Conservation (phyloP, 2,888 invertebrate species). For the Tiliacea citrago region DNA sequence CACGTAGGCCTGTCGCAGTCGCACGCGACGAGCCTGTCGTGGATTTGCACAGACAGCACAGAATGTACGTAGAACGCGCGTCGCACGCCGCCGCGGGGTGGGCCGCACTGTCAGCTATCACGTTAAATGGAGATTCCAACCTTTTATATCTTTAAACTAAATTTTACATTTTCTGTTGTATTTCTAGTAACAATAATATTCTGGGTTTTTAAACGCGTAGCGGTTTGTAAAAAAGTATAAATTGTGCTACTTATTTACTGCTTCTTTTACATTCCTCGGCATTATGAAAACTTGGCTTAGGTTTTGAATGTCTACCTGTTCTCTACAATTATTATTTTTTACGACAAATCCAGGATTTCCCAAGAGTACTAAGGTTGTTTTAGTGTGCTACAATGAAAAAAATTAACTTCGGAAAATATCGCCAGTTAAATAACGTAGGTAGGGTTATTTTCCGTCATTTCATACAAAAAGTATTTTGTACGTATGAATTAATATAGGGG, state of each 20-base stretch:
- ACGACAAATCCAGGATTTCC: slow-evolving; percentile 10
- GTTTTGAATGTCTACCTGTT: background rate
- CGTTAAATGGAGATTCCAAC: slow-evolving; percentile 52
- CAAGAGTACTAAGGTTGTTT: background rate
- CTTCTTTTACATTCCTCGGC: background rate
- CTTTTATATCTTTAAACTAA: slow-evolving; percentile 44
- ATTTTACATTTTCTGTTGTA: slow-evolving; percentile 30
- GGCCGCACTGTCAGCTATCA: slow-evolving; percentile 53
- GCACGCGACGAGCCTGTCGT: slow-evolving; percentile 58
- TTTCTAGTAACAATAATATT: slow-evolving; percentile 9
- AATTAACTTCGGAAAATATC: slow-evolving; percentile 6
- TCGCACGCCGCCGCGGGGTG: slow-evolving; percentile 32
- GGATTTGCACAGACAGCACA: slow-evolving; percentile 59
- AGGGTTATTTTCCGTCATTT: background rate
- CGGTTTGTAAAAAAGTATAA: slow-evolving; percentile 1
- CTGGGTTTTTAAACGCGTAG: background rate
- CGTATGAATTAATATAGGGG: background rate
- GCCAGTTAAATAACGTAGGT: background rate
- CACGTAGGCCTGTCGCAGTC: slow-evolving; percentile 49
- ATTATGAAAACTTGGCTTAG: background rate
- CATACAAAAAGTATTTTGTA: background rate
- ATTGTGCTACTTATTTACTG: slow-evolving; percentile 11
- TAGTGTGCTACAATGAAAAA: background rate
- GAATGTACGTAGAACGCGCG: slow-evolving; percentile 47
- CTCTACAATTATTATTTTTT: slow-evolving; percentile 13